phyloP scores from a whole-genome alignment of 1,140 invertebrate species.

The Ooceraea biroi region DNA sequence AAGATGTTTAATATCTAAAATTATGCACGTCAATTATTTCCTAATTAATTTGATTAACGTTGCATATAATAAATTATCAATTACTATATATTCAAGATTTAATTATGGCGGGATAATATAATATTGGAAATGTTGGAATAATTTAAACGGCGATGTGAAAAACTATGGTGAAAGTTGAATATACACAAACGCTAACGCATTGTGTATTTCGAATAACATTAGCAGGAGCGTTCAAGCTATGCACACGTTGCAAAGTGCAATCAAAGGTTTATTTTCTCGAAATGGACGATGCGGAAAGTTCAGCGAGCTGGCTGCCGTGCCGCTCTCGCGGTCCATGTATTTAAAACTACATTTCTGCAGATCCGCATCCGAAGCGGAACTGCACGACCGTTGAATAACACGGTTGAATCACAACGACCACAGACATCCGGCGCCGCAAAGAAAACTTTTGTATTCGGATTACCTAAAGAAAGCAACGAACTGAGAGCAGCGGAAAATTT shows the following conservation, averaged over 20 bases:
- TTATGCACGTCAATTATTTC: too few relatives aligned
- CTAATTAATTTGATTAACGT: too few relatives aligned
- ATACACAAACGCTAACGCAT: neutral
- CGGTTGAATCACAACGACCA: slow-evolving; percentile 40
- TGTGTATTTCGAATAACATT: slow-evolving; percentile 2
- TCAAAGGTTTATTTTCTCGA: slow-evolving; percentile 34
- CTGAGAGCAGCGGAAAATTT: neutral
- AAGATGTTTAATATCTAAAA: neutral
- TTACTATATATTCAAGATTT: too few relatives aligned
- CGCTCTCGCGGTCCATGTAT: slow-evolving; percentile 15
- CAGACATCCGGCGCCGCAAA: slow-evolving; percentile 22
- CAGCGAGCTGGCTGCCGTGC: neutral
- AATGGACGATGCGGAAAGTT: slow-evolving; percentile 34
- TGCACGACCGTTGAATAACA: slow-evolving; percentile 34
- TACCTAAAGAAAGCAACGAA: slow-evolving; percentile 41
- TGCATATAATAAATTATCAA: too few relatives aligned
- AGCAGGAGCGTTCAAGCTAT: neutral
- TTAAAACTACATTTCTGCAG: slow-evolving; percentile 35
- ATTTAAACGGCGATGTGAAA: neutral
- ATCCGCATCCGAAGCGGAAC: slow-evolving; percentile 17
- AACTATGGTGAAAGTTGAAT: neutral
- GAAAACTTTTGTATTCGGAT: slow-evolving; percentile 48
- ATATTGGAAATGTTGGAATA: too few relatives aligned
- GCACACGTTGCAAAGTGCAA: slow-evolving; percentile 12
- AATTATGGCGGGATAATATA: too few relatives aligned